Base-by-base conservation (phyloP, 37 sponge, comb jelly and placozoan genomes). In the Crambe crambe region DNA sequence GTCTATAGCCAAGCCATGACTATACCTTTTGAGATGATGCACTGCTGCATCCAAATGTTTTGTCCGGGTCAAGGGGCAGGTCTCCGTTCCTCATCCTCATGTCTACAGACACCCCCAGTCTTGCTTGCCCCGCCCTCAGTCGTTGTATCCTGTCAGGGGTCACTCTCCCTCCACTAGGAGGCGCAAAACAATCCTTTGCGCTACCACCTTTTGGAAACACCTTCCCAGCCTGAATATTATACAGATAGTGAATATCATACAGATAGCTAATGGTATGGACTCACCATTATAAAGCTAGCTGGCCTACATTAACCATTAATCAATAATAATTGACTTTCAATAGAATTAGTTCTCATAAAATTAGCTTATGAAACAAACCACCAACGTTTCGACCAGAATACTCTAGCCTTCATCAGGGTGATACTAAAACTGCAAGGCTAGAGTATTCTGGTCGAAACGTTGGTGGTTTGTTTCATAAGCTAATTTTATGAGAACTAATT, bases 221-320 rank as follows among this genome's bases (percentile, higher is more conserved):
- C 66, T 94, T 94, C 20, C 95, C 95, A 56, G 95, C 95, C 95
- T 94, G 70, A 2, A 56, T 29, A 40, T 6, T 35, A 68, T 9
- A 32, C 23, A 62, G 63, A n/a, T n/a, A n/a, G 17, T 6, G 25
- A 62, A 62, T 62, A 62, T 62, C n/a, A n/a, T n/a, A n/a, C n/a
- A n/a, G n/a, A n/a, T n/a, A n/a, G n/a, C n/a, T n/a, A n/a, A n/a
- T n/a, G n/a, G n/a, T n/a, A n/a, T n/a, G n/a, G n/a, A n/a, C n/a
- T n/a, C n/a, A n/a, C n/a, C n/a, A n/a, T n/a, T n/a, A n/a, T n/a
- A n/a, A n/a, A n/a, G n/a, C n/a, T n/a, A n/a, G n/a, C n/a, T n/a
- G n/a, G n/a, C n/a, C n/a, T n/a, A n/a, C n/a, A n/a, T n/a, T n/a
- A n/a, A n/a, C n/a, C n/a, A n/a, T n/a, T n/a, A n/a, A n/a, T n/a